These are phyloP conservation scores for Hydrophis major DNA, from an alignment of 2,797 vertebrate genomes.

Conservation along the genomic window DNA sequence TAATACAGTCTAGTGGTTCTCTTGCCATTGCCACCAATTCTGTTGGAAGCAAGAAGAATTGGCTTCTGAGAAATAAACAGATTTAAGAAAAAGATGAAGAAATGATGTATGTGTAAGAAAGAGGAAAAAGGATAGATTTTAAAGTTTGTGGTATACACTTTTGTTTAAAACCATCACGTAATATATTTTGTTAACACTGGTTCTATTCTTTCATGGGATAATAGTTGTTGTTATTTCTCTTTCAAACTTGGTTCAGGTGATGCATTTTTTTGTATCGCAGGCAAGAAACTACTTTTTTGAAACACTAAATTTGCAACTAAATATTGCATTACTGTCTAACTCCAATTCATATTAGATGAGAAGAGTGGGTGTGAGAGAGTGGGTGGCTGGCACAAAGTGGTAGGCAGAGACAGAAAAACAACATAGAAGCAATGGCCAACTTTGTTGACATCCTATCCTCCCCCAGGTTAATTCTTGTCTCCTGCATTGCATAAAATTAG, in stretches of 20 bases:
- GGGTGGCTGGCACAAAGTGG: not conserved
- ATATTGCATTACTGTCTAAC: not conserved
- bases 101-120: not conserved
- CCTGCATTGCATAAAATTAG: not conserved
- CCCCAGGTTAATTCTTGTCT: not conserved
- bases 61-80: not conserved
- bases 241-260: not conserved
- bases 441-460: not conserved
- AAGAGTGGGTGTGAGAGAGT: not conserved
- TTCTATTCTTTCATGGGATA: not conserved
- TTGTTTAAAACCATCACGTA: not conserved
- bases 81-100: not conserved
- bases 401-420: not conserved
- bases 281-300: not conserved
- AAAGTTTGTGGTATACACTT: not conserved
- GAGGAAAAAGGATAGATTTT: not conserved
- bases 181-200: not conserved
- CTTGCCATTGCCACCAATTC: not conserved
- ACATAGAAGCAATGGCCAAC: not conserved
- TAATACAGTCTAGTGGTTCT: constrained; percentile 4
- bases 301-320: not conserved
- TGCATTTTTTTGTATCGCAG: not conserved
- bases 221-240: not conserved
- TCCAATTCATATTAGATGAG: not conserved
- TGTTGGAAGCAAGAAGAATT: not conserved